Evolutionary conservation across 2,888 invertebrate genomes (phyloP).

Genomic region (Ditula angustiorana): DNA sequence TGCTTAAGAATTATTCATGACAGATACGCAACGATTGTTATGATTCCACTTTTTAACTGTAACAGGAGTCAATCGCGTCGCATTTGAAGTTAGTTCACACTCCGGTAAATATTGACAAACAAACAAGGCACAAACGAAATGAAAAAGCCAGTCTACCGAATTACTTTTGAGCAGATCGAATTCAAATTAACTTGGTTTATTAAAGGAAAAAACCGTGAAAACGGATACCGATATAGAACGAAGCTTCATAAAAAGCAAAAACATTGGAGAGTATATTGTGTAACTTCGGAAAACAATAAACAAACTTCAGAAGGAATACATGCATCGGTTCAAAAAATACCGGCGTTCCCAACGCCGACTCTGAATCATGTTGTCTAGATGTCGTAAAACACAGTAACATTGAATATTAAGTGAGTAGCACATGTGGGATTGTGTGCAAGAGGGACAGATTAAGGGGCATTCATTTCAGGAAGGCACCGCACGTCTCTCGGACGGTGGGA

Average conservation of each 20-base stretch:
- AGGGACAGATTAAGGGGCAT: conserved; percentile 61
- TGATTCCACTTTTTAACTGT: conserved; percentile 48
- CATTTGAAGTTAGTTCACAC: neutral
- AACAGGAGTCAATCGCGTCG: conserved; percentile 14
- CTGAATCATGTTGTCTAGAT: conserved; percentile 38
- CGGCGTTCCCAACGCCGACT: neutral
- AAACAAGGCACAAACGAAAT: neutral
- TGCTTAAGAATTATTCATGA: conserved; percentile 81
- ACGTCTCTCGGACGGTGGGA: conserved; percentile 67
- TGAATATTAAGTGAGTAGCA: conserved; percentile 42
- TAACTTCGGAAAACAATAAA: neutral
- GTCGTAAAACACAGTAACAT: conserved; percentile 36
- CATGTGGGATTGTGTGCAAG: conserved; percentile 47
- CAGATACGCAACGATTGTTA: conserved; percentile 71
- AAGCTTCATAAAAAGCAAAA: neutral
- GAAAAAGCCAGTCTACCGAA: neutral
- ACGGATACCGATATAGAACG: neutral
- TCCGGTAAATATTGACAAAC: neutral
- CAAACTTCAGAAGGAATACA: neutral
- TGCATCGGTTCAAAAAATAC: neutral
- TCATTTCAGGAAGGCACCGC: conserved; percentile 65
- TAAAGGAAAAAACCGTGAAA: neutral
- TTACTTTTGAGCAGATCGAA: neutral
- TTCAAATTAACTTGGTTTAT: neutral
- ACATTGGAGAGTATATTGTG: neutral